Conservation (phyloP, 2,797 vertebrate genomes). For the Pseudomugil gertrudae region DNA sequence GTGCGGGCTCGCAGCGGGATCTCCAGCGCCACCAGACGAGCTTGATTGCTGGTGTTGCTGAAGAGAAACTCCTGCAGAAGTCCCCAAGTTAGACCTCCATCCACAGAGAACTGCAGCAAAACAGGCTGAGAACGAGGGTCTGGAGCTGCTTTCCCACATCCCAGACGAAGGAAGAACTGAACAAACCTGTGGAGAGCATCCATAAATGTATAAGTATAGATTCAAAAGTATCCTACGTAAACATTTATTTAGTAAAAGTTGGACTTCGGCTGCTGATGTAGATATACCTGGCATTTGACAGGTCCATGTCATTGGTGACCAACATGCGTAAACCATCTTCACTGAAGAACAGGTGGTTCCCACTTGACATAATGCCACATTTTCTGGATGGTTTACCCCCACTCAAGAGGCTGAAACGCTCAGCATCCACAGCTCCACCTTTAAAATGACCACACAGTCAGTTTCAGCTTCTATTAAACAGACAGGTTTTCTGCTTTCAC, state of each 20-base stretch:
- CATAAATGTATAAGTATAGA: background rate
- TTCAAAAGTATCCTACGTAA: background rate
- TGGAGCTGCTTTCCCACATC: conserved; percentile 94
- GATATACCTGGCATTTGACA: conserved; percentile 93
- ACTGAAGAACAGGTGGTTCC: conserved; percentile 97
- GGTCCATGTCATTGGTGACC: conserved; percentile 93
- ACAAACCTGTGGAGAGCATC: conserved; percentile 85
- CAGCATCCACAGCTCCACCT: conserved; percentile 89
- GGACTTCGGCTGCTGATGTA: conserved; percentile 37
- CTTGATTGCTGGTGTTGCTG: conserved; percentile 96
- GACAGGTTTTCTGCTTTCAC: background rate
- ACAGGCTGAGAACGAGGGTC: conserved; percentile 96
- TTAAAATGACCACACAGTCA: background rate
- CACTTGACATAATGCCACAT: conserved; percentile 96
- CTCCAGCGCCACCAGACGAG: conserved; percentile 92
- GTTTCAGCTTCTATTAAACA: background rate
- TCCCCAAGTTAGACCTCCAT: conserved; percentile 92
- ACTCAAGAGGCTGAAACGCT: conserved; percentile 90
- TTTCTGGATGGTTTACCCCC: conserved; percentile 97
- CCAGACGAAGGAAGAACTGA: conserved; percentile 97
- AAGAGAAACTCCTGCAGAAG: conserved; percentile 98
- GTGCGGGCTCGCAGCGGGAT: conserved; percentile 92
- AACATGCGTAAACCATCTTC: conserved; percentile 97
- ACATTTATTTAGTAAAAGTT: conserved; percentile 1
- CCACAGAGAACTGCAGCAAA: conserved; percentile 93